These are phyloP conservation scores for Hydrolagus affinis DNA, from an alignment of 2,113 vertebrate genomes.

Conservation along the genomic window DNA sequence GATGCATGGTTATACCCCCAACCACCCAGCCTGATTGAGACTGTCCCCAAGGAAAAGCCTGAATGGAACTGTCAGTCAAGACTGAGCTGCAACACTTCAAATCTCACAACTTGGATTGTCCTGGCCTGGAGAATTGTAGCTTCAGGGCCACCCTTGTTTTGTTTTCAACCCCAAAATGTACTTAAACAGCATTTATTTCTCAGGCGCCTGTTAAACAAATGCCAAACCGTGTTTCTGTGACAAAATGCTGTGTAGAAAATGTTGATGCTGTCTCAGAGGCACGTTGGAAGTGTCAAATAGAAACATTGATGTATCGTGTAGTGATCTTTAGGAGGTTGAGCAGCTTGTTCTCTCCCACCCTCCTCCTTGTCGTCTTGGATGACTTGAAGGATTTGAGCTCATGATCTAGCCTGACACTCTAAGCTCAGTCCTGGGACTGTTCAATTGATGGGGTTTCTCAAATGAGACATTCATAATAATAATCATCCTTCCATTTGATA, in stretches of 20 bases:
- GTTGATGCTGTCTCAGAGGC: background rate
- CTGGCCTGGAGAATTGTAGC: background rate
- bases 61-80: background rate
- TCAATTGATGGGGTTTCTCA: too few relatives aligned
- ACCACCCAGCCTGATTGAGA: background rate
- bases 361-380: background rate
- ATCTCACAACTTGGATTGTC: background rate
- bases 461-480: too few relatives aligned
- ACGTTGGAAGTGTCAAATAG: background rate
- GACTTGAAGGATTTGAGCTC: too few relatives aligned
- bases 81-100: background rate
- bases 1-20: background rate
- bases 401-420: too few relatives aligned
- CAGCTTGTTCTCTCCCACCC: background rate
- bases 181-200: background rate
- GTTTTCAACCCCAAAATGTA: background rate
- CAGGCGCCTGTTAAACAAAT: background rate
- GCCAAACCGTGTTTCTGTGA: background rate
- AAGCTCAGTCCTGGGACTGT: too few relatives aligned
- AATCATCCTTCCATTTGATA: too few relatives aligned
- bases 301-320: background rate
- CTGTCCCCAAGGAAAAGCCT: background rate
- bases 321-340: background rate
- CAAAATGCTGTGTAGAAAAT: background rate
- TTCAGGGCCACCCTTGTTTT: background rate